Evolutionary conservation across 1,140 invertebrate genomes (phyloP), one percentile per base, ranked within the genome.

Genomic region (Aporrectodea caliginosa): DNA sequence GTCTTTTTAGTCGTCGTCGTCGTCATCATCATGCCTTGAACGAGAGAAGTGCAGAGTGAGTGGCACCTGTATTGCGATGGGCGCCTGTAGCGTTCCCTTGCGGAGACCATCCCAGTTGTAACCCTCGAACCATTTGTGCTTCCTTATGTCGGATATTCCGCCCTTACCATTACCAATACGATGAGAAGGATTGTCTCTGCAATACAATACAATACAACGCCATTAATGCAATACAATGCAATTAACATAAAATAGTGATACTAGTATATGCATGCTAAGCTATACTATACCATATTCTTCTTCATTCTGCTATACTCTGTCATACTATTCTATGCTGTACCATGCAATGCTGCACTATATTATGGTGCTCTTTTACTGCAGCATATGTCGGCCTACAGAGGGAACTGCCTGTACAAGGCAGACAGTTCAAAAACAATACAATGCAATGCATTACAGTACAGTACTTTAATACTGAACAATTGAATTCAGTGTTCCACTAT

Each of bases 71-170:
- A 32, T 22, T 70, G 68, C 27, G 27, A 43, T n/a, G 1, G 77
- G 77, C 22, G 77, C 58, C 34, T 69, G n/a, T 2, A 78, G 35
- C 1, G 77, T 70, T 58, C 30, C 31, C 27, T 58, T 78, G 27
- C 69, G 31, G 0, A 78, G 69, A 27, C 27, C 58, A 90, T 98
- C 97, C 98, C 98, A 99, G 87, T 99, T 98, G 89, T 99, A 99
- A 58, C 98, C 97, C 88, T 99, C 97, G 88, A 99, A 99, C 97
- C 97, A 99, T 76, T 85, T 85, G 89, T 99, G 96, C 88, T 98
- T 98, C 87, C 98, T 94, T 86, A 99, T 98, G 89, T 99, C 98
- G 78, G 99, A 97, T 34, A 97, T 97, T 69, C 96, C 96, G 83
- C 95, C 93, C 22, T 14, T n/a, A 85, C 98, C 96, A 89, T 98